phyloP scores from a whole-genome alignment of 1,140 invertebrate species.

The Drosophila funebris region DNA sequence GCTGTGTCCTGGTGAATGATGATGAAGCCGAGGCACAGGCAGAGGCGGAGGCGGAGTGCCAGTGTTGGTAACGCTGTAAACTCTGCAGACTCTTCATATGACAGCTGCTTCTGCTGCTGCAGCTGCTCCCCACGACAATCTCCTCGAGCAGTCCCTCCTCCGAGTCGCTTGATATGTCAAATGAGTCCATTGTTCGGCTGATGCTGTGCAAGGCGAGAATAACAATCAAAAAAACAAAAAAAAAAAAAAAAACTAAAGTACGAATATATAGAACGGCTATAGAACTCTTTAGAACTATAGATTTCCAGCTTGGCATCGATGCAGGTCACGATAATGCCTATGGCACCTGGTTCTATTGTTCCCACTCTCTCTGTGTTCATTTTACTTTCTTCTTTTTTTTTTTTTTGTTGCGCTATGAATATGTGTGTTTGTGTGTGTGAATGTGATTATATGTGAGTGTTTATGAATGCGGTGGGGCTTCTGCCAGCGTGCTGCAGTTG shows the following conservation, averaged over 20 bases:
- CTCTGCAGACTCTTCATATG: constrained; percentile 60
- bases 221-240: constrained; percentile 35
- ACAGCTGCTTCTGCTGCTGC: constrained; percentile 32
- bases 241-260: no score
- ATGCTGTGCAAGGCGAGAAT: constrained; percentile 54
- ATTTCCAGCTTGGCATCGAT: constrained; percentile 27
- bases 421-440: constrained; percentile 1
- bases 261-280: not conserved
- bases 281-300: not conserved
- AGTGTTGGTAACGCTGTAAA: constrained; percentile 59
- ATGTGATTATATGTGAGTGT: constrained; percentile 15
- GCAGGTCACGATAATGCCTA: constrained; percentile 32
- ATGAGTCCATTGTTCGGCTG: constrained; percentile 83
- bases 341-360: constrained; percentile 38
- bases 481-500: constrained; percentile 50
- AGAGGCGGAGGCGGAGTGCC: constrained; percentile 53
- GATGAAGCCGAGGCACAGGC: constrained; percentile 38
- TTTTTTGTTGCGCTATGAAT: constrained; percentile 9
- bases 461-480: constrained; percentile 11
- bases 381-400: not conserved
- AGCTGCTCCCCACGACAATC: constrained; percentile 70
- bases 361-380: not conserved
- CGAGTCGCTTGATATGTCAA: constrained; percentile 83
- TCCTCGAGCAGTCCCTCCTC: constrained; percentile 82
- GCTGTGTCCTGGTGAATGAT: constrained; percentile 31